Percentiles rank a stretch among this genome's conserved stretches.
Evolutionary conservation across 2,888 invertebrate species (phyloP).

Genomic region (Lepas anatifera): DNA sequence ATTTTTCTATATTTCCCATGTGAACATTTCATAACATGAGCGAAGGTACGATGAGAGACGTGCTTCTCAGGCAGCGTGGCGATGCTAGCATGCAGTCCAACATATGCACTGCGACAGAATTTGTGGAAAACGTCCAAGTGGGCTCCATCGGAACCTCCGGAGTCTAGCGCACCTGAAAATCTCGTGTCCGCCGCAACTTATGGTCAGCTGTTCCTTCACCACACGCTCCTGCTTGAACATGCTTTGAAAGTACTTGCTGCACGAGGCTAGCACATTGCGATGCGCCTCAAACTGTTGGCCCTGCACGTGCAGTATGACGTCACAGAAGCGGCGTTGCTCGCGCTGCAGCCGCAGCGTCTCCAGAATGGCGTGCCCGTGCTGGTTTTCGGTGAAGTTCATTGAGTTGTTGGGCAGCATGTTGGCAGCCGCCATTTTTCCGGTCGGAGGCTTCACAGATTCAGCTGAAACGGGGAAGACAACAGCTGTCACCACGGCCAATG

Average conservation of each 20-base stretch:
- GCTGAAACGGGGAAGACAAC: too few species aligned
- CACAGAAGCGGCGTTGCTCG: slow-evolving; percentile 37
- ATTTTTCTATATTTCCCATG: too few species aligned
- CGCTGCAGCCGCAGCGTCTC: slow-evolving; percentile 40
- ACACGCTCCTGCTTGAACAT: slow-evolving; percentile 40
- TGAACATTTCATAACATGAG: too few species aligned
- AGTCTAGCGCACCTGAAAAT: slow-evolving; percentile 35
- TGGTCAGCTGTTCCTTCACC: slow-evolving; percentile 42
- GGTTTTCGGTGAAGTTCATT: slow-evolving; percentile 28
- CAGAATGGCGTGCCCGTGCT: slow-evolving; percentile 34
- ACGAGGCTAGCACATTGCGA: slow-evolving; percentile 44
- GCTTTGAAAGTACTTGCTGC: slow-evolving; percentile 51
- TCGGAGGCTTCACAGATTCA: too few species aligned
- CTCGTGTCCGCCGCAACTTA: slow-evolving; percentile 44
- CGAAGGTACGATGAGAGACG: too few species aligned
- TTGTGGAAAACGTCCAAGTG: too few species aligned
- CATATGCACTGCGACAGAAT: too few species aligned
- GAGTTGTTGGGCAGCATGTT: slow-evolving; percentile 23
- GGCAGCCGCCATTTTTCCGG: slow-evolving; percentile 15
- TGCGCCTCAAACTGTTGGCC: slow-evolving; percentile 36
- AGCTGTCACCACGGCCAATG: too few species aligned
- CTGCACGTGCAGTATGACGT: slow-evolving; percentile 36
- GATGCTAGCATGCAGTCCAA: too few species aligned
- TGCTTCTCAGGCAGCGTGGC: too few species aligned
- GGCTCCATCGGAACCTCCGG: background rate